Evolutionary conservation across 2,113 vertebrate species (phyloP).

Genomic region (Megalops atlanticus): DNA sequence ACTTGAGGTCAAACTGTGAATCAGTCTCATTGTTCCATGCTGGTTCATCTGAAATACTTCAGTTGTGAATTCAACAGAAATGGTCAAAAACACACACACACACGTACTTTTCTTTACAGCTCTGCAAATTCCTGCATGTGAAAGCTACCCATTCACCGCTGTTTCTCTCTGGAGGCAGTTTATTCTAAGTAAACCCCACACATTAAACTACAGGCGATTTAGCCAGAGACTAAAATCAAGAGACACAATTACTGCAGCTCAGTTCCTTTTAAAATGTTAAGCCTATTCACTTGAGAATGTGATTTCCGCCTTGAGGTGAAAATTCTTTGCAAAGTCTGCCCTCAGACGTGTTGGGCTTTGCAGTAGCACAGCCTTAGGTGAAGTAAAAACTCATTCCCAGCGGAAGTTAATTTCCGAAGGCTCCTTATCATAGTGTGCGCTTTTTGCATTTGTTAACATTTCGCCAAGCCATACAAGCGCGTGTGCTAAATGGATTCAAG

Average conservation of each 20-base stretch:
- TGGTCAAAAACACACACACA: background rate
- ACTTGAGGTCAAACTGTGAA: conserved; percentile 60
- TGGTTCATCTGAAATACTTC: background rate
- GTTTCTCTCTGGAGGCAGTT: background rate
- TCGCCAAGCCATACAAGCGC: background rate
- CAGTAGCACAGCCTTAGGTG: background rate
- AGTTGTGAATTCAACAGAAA: background rate
- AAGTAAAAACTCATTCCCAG: background rate
- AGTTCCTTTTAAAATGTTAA: background rate
- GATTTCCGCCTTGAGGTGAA: background rate
- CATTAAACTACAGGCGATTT: background rate
- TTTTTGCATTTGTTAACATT: background rate
- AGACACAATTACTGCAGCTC: background rate
- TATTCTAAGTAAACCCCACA: background rate
- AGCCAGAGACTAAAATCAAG: background rate
- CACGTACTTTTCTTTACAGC: too few relatives aligned
- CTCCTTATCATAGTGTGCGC: background rate
- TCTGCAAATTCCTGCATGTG: background rate
- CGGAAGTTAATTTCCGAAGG: background rate
- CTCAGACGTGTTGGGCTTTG: background rate
- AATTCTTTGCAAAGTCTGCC: background rate
- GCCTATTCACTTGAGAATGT: background rate
- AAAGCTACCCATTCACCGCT: background rate
- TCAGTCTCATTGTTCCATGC: conserved; percentile 62
- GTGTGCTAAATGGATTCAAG: background rate